Percentiles rank a stretch among this genome's conserved stretches.
Conservation (phyloP, 2,888 invertebrate genomes). For the Cephus rjabovi region DNA sequence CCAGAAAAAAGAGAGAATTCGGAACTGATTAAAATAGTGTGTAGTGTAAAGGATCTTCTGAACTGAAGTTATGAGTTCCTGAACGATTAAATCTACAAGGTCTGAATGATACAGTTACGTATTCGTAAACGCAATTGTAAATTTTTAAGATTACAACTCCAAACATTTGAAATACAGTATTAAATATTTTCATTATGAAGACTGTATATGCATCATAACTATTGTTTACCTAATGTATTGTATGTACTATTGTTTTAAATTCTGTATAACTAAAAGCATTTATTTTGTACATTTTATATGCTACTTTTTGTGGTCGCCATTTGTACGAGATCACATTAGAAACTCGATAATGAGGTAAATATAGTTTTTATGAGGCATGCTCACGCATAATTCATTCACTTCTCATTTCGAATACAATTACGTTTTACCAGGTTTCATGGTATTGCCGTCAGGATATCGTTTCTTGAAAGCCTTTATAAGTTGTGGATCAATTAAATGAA, state of each 20-base stretch:
- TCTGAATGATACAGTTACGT: not conserved
- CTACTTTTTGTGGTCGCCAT: not conserved
- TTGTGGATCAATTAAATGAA: conserved; percentile 91
- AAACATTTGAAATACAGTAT: not conserved
- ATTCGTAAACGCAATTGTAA: conserved; percentile 7
- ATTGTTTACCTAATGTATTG: not conserved
- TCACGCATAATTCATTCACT: not conserved
- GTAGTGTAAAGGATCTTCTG: not conserved
- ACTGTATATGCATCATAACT: not conserved
- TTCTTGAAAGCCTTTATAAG: conserved; percentile 90
- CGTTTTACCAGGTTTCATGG: conserved; percentile 68
- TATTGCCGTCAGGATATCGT: conserved; percentile 91
- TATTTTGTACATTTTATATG: not conserved
- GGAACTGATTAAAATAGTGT: not conserved
- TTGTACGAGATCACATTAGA: not conserved
- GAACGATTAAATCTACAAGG: not conserved
- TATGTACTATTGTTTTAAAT: not conserved
- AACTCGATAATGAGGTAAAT: not conserved
- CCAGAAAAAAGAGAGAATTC: not conserved
- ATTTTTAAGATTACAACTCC: not conserved
- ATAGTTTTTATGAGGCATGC: not conserved
- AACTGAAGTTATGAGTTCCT: not conserved
- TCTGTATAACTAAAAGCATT: not conserved
- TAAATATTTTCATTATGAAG: not conserved
- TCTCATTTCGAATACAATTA: not conserved